These are phyloP conservation scores for Eupithecia tripunctaria DNA, from an alignment of 2,888 invertebrate species.

Conservation along the genomic window DNA sequence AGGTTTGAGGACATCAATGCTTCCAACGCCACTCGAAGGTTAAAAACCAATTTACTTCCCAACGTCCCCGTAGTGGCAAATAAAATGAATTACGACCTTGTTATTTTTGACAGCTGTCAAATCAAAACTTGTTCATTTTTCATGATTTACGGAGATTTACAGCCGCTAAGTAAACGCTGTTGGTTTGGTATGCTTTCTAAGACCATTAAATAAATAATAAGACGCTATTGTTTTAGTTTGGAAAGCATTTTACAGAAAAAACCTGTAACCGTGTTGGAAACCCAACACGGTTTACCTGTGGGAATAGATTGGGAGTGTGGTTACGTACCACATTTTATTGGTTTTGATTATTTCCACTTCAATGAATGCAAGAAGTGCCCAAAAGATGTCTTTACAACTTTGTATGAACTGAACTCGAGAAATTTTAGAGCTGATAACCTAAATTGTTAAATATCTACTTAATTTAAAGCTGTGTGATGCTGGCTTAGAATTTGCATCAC, in stretches of 20 bases:
- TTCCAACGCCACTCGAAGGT: not conserved
- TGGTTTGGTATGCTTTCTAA: not conserved
- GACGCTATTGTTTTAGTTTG: not conserved
- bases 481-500: no score
- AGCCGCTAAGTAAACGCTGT: not conserved
- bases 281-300: not conserved
- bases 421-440: not conserved
- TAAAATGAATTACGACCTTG: constrained; percentile 8
- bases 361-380: no score
- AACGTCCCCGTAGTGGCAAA: not conserved
- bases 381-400: not conserved
- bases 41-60: constrained; percentile 2
- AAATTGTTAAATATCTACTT: no score
- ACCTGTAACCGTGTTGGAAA: no score
- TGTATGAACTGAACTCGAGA: not conserved
- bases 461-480: no score
- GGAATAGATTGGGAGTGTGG: not conserved
- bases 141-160: not conserved
- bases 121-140: not conserved
- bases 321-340: not conserved
- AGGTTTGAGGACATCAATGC: no score
- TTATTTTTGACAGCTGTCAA: constrained; percentile 18
- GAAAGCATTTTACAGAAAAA: not conserved
- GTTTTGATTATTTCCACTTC: not conserved
- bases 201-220: not conserved